Base-by-base conservation (phyloP, 92 coral and sea anemone species). In the Porites lobata region DNA sequence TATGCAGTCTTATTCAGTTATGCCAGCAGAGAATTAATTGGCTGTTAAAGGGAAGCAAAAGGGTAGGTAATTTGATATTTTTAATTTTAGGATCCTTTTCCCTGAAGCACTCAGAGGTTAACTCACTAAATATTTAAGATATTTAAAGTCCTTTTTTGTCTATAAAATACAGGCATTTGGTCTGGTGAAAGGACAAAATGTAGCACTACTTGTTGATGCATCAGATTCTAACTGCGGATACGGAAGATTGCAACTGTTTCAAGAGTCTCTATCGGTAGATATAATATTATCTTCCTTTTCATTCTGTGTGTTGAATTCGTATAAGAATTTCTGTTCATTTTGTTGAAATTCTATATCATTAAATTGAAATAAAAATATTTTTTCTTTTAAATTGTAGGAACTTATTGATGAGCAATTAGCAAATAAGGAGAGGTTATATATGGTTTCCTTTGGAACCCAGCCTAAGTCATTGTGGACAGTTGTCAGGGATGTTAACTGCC, bases 151-250 rank as follows among this genome's bases (percentile, higher is more conserved):
- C 15, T 56, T 56, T 56, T 63, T 72, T 52, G 69, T 54, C 18
- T 66, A 29, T 38, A 32, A 64, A 22, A 47, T 75, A 12, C 63
- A 96, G 99, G 92, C 96, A 68, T 98, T 98, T 95, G 99, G 99
- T 82, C 75, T 98, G 72, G 88, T 98, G 65, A 98, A 98, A 80
- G 99, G 99, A 53, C 95, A 89, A 51, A 89, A 93, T 54, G 95
- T 98, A 50, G 99, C 97, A 2, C 57, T 98, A 18, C 86, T 98
- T 70, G 98, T 98, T 56, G 99, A 98, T 80, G 92, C 98, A 9
- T 98, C 99, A n/a, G 99, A 98, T 92, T 94, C 98, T 26, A 98
- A 98, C 69, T 95, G 99, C 90, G 96, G 98, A 1, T 95, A 98
- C 78, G 99, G 98, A 50, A 84, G 99, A 88, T 87, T 98, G 1